A percentile compares a stretch with the other conserved stretches of the same genome.
Evolutionary conservation across 2,888 invertebrate species (phyloP).

Genomic region (Erebia aethiops): DNA sequence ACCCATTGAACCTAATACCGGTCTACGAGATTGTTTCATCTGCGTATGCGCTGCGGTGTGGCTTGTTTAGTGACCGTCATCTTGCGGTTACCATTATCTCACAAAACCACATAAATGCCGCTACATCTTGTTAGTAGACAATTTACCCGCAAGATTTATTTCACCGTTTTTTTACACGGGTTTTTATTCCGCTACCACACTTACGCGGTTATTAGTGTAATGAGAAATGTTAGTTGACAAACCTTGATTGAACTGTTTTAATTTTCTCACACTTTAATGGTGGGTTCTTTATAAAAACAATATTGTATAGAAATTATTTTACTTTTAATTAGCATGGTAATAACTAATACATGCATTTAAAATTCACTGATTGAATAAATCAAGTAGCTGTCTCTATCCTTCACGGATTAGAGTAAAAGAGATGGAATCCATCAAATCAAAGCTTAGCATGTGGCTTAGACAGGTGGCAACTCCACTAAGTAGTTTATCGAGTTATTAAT

Average conservation of each 20-base stretch:
- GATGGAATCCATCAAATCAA: slow-evolving; percentile 4
- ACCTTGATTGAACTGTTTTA: not conserved
- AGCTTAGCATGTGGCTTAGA: slow-evolving; percentile 2
- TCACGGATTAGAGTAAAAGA: slow-evolving; percentile 1
- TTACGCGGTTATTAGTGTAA: slow-evolving; percentile 34
- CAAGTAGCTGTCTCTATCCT: not conserved
- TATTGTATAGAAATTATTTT: no score
- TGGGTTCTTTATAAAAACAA: not conserved
- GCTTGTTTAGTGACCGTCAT: slow-evolving; percentile 61
- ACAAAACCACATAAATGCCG: slow-evolving; percentile 53
- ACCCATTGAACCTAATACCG: slow-evolving; percentile 21
- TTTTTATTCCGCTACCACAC: slow-evolving; percentile 32
- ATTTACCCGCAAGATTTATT: slow-evolving; percentile 56
- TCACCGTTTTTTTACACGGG: slow-evolving; percentile 40
- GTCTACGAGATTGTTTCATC: slow-evolving; percentile 30
- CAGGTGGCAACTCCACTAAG: not conserved
- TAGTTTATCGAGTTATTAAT: slow-evolving; percentile 8
- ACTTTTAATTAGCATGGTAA: not conserved
- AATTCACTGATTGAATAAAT: slow-evolving; percentile 1
- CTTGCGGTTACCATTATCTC: slow-evolving; percentile 65
- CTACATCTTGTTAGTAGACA: slow-evolving; percentile 68
- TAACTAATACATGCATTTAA: not conserved
- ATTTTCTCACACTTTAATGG: not conserved
- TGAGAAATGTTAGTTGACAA: slow-evolving; percentile 20
- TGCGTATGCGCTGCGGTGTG: slow-evolving; percentile 44